phyloP scores from a whole-genome alignment of 2,888 invertebrate genomes.

The Trilocha varians region DNA sequence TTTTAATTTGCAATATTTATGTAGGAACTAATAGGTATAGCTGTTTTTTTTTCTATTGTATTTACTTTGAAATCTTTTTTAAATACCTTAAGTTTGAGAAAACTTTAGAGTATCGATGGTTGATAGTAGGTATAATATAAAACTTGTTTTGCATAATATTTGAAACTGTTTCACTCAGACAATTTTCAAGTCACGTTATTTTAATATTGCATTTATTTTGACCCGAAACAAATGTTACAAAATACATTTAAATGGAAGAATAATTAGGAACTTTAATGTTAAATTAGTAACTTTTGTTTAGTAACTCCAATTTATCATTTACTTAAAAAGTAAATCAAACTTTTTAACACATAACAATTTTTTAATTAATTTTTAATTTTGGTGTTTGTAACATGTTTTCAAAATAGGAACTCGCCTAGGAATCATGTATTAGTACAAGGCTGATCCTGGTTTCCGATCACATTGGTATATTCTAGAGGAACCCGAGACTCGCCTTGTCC shows the following conservation, averaged over 20 bases:
- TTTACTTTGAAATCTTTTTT: too few relatives aligned
- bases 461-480: constrained; percentile 35
- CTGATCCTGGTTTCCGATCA: constrained; percentile 58
- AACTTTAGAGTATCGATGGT: too few relatives aligned
- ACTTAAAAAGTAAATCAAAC: constrained; percentile 3
- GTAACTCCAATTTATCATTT: background rate
- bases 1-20: too few relatives aligned
- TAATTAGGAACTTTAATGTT: constrained; percentile 32
- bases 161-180: too few relatives aligned
- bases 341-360: too few relatives aligned
- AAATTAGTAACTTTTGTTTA: constrained; percentile 6
- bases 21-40: too few relatives aligned
- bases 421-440: constrained; percentile 25
- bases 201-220: too few relatives aligned
- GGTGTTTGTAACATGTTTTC: too few relatives aligned
- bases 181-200: constrained; percentile 2
- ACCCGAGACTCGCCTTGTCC: constrained; percentile 37
- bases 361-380: constrained; percentile 2
- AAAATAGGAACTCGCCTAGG: background rate
- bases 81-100: too few relatives aligned
- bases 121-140: too few relatives aligned
- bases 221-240: constrained; percentile 8
- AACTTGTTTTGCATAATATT: too few relatives aligned
- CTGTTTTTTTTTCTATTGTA: too few relatives aligned
- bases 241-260: constrained; percentile 24